Base-by-base conservation (phyloP, 1,140 invertebrate genomes). In the Drosophila fuyamai region DNA sequence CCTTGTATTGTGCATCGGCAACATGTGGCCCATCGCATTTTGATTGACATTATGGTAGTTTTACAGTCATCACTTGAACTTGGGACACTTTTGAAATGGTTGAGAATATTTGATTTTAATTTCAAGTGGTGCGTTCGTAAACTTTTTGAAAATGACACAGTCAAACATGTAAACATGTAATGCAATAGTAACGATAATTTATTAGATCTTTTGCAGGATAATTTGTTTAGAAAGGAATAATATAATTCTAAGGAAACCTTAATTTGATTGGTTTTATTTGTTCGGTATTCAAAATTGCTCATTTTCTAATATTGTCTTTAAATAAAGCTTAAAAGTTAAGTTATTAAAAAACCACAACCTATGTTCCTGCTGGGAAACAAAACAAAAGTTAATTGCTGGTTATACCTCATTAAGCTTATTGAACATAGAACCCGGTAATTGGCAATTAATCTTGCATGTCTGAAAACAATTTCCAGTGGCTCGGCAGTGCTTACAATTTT, bases 381-480 rank as follows among this genome's bases (percentile, higher is more conserved):
- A 53, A 35, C 40, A 70, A 65, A 43, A 44, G 57, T 66, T 84
- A 54, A 83, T 65, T 72, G 57, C 36, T 32, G 44, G 62, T 35
- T 58, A 58, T 55, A 60, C 43, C 53, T 84, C 65, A 80, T 83
- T 84, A 76, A 59, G 38, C 60, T 43, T 41, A 71, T 55, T 54
- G 59, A 54, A 55, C 23, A 41, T 48, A 59, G 40, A 76, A 61
- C 57, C 32, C 54, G 38, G 56, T 73, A 82, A 70, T 82, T 75
- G 51, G 63, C 62, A 82, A 82, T 82, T 79, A 74, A 81, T 85
- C 71, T 85, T 70, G 59, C 63, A 65, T 85, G 73, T 68, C 56
- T 41, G 29, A 66, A 75, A 74, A 54, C 46, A 57, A 57, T 73
- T 66, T 73, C 38, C 66, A 18, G 6, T 48, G 29, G 23, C 43